Base-by-base conservation (phyloP, 2,797 vertebrate genomes). In the Mallotus villosus region DNA sequence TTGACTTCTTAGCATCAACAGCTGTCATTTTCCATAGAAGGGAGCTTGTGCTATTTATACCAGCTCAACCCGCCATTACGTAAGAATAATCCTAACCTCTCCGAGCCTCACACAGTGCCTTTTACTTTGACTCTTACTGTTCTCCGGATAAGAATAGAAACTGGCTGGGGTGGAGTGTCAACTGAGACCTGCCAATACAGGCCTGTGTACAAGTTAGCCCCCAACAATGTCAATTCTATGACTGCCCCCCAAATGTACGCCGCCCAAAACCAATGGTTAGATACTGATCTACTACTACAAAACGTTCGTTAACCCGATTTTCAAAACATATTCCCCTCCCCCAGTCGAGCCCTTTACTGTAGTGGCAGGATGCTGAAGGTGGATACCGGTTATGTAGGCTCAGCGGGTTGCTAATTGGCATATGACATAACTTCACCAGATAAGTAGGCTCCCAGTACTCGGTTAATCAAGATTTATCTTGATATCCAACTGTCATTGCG, bases 11-110 rank as follows among this genome's bases (percentile, higher is more conserved):
- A 71, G 27, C 67, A 61, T 73, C 63, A 62, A 67, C 76, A 82
- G 82, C 85, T 87, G 86, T 68, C 71, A 74, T 53, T 68, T 72
- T 58, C 75, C 68, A 74, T 41, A 69, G 74, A 71, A 29, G 27
- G 32, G 74, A 49, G 70, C 51, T 66, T 34, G 81, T 74, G 78
- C 90, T 92, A 92, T 91, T 92, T 91, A 92, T 91, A 92, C 71
- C 81, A 71, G 55, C 78, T 69, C 73, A 82, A 70, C 82, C 72
- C 75, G 70, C 64, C 79, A 84, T 92, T 93, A 91, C 88, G 90
- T 90, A 92, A 92, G 81, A 78, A 82, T 92, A 91, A 92, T 91
- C 89, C 86, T 74, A 67, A 78, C 86, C 88, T 83, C 75, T 85
- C 76, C 59, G 3, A 73, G 77, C 77, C 68, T 81, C 68, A 65